These are phyloP conservation scores for Netelia melanura DNA, from an alignment of 2,888 invertebrate species.

Conservation along the genomic window DNA sequence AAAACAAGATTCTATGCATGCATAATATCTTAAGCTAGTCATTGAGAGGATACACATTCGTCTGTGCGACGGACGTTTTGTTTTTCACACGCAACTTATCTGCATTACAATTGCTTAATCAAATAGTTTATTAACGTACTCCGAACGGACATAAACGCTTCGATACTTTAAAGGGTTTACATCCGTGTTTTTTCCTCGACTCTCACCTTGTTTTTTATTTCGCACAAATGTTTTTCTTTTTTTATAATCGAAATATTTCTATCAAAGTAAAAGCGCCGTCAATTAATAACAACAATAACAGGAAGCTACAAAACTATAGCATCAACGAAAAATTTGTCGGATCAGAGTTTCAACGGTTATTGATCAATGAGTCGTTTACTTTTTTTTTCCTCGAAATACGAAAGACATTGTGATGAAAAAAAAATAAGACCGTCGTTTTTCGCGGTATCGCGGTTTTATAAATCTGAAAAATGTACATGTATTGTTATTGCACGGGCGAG, in stretches of 20 bases:
- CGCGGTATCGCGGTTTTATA: slow-evolving; percentile 9
- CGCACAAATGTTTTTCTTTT: slow-evolving; percentile 9
- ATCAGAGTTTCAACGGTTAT: neutral
- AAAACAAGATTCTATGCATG: slow-evolving; percentile 74
- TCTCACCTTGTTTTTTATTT: neutral
- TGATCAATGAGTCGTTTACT: neutral
- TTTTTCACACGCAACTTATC: slow-evolving; percentile 22
- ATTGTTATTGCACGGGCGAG: neutral
- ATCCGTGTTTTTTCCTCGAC: too few relatives aligned
- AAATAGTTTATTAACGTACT: slow-evolving; percentile 6
- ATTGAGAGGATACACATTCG: slow-evolving; percentile 77
- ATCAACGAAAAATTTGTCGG: neutral
- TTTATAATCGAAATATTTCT: neutral
- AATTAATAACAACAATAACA: slow-evolving; percentile 1
- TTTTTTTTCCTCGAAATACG: slow-evolving; percentile 2
- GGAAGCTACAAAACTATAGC: neutral
- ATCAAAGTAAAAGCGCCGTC: neutral
- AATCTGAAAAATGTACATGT: slow-evolving; percentile 6
- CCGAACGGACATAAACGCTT: neutral
- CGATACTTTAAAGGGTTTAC: neutral
- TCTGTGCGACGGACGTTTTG: slow-evolving; percentile 75
- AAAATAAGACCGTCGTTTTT: neutral
- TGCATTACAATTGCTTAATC: slow-evolving; percentile 34
- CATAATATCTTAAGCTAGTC: slow-evolving; percentile 82
- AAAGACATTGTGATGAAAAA: slow-evolving; percentile 4